Evolutionary conservation across 2,113 vertebrate genomes (phyloP).

Genomic region (Craseonycteris thonglongyai): DNA sequence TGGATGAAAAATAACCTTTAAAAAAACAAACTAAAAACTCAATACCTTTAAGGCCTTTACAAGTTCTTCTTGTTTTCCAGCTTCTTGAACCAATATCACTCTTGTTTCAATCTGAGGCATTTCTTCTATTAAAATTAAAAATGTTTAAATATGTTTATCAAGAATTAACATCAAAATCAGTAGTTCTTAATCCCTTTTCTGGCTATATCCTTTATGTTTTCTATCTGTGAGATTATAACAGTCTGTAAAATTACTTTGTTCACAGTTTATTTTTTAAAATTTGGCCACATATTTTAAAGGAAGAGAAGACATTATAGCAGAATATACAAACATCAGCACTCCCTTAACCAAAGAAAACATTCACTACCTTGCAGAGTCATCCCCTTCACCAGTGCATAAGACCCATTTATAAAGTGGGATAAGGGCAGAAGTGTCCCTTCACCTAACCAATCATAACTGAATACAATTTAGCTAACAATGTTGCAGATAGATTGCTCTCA

Average conservation of each 20-base stretch:
- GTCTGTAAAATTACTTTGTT: constrained; percentile 17
- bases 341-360: background rate
- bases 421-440: background rate
- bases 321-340: background rate
- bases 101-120: constrained; percentile 92
- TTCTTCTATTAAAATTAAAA: constrained; percentile 82
- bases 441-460: background rate
- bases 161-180: background rate
- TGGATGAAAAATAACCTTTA: constrained; percentile 14
- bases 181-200: background rate
- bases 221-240: background rate
- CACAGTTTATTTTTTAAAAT: background rate
- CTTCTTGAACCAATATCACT: constrained; percentile 90
- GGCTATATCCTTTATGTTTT: background rate
- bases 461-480: background rate
- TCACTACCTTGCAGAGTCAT: background rate
- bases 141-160: constrained; percentile 15
- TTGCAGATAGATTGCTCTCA: background rate
- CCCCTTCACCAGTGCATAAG: background rate
- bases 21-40: background rate
- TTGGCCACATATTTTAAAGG: background rate
- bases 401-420: background rate
- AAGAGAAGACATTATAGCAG: background rate
- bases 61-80: constrained; percentile 82
- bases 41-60: constrained; percentile 91